These are phyloP conservation scores for Eurystomus gularis DNA, from an alignment of 2,113 vertebrate species.

Conservation along the genomic window DNA sequence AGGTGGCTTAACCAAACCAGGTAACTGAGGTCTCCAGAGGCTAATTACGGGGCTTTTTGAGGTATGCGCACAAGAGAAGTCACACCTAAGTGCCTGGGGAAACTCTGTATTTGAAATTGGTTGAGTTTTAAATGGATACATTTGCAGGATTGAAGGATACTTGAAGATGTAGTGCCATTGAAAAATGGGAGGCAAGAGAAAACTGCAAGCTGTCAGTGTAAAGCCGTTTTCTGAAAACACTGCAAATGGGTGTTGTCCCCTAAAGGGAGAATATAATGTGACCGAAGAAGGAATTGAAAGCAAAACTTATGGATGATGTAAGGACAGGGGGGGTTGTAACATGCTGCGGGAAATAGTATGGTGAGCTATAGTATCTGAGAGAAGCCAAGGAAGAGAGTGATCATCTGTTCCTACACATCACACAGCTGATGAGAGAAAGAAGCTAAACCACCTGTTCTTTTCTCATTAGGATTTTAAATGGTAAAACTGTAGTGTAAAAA, in stretches of 20 bases:
- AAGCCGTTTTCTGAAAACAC: not conserved
- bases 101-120: accelerated
- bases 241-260: not conserved
- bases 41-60: not conserved
- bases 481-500: not conserved
- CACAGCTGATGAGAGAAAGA: not conserved
- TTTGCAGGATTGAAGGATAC: not conserved
- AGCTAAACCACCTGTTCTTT: not conserved
- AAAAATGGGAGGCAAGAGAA: not conserved
- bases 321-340: not conserved
- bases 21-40: not conserved
- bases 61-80: not conserved
- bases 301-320: not conserved
- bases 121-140: not conserved
- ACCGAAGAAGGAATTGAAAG: not conserved
- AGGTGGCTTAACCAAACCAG: not conserved
- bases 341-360: not conserved
- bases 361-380: not conserved
- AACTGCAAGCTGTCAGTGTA: not conserved
- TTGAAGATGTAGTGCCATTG: not conserved
- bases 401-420: not conserved
- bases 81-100: not conserved
- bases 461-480: not conserved
- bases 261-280: not conserved
- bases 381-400: accelerated